Evolutionary conservation across 2,113 vertebrate species (phyloP).

Genomic region (Cyanocitta stelleri): DNA sequence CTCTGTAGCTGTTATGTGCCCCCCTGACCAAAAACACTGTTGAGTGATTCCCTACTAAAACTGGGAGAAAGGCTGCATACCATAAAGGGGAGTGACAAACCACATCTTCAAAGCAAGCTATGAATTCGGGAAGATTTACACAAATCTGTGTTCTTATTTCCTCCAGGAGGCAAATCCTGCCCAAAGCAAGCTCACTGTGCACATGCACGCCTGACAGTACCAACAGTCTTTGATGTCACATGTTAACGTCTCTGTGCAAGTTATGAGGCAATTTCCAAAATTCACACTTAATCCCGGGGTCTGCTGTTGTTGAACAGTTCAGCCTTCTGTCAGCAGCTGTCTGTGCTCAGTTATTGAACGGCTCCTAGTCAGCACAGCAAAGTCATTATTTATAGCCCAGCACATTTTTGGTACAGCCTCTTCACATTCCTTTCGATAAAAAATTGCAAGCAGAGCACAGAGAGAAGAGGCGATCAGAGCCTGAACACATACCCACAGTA

Average conservation of each 20-base stretch:
- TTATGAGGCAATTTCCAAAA: background rate
- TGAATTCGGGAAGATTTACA: background rate
- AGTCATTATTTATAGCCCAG: background rate
- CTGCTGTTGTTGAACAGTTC: background rate
- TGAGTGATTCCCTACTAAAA: background rate
- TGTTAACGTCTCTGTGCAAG: background rate
- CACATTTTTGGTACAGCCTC: rapidly evolving
- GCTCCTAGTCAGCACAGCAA: background rate
- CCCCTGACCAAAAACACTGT: background rate
- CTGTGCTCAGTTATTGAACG: background rate
- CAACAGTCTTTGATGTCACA: background rate
- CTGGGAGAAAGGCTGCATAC: background rate
- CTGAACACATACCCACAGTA: background rate
- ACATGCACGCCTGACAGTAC: background rate
- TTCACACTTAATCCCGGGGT: background rate
- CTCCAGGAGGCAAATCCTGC: background rate
- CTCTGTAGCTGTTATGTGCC: rapidly evolving
- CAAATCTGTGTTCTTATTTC: background rate
- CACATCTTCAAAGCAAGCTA: background rate
- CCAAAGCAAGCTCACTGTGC: background rate
- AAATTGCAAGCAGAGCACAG: background rate
- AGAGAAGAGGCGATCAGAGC: background rate
- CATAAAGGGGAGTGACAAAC: background rate
- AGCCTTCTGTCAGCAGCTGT: background rate
- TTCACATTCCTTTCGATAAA: background rate